Conservation (phyloP, 2,113 vertebrate species). For the Esox niger region DNA sequence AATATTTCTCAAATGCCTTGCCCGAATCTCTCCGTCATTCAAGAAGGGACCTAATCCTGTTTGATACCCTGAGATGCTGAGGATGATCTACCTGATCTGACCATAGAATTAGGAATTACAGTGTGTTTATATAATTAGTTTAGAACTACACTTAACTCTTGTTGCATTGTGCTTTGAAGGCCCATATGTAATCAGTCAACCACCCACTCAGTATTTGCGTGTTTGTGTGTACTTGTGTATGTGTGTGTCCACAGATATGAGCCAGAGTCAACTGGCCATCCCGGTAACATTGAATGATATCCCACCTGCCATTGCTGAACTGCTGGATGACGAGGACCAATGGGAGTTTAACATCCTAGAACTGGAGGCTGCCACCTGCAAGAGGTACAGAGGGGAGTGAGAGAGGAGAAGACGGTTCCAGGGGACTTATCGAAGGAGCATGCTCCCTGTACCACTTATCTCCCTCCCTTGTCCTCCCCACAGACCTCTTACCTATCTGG, state of each 20-base stretch:
- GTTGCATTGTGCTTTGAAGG: not conserved
- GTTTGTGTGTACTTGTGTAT: conserved; percentile 19
- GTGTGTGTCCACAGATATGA: conserved; percentile 74
- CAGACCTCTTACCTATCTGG: conserved; percentile 91
- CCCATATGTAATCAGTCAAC: not conserved
- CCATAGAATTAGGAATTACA: no score
- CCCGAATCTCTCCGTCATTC: no score
- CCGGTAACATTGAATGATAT: conserved; percentile 84
- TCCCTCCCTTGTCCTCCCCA: not conserved
- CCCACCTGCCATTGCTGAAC: conserved; percentile 79
- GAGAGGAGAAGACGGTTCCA: not conserved
- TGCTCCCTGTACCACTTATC: no score
- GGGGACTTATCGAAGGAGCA: no score
- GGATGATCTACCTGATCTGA: no score
- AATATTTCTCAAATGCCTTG: no score
- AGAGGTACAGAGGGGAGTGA: conserved; percentile 74
- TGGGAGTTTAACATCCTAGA: conserved; percentile 98
- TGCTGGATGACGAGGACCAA: conserved; percentile 87
- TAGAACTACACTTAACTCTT: not conserved
- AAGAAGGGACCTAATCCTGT: no score
- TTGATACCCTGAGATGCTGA: no score
- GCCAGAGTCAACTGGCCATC: conserved; percentile 83
- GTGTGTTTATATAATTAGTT: no score
- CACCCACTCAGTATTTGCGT: not conserved
- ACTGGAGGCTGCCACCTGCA: conserved; percentile 90